A percentile compares a stretch with the other conserved stretches of the same genome.
Conservation (phyloP, 2,888 invertebrate genomes). For the Corythucha ciliata region DNA sequence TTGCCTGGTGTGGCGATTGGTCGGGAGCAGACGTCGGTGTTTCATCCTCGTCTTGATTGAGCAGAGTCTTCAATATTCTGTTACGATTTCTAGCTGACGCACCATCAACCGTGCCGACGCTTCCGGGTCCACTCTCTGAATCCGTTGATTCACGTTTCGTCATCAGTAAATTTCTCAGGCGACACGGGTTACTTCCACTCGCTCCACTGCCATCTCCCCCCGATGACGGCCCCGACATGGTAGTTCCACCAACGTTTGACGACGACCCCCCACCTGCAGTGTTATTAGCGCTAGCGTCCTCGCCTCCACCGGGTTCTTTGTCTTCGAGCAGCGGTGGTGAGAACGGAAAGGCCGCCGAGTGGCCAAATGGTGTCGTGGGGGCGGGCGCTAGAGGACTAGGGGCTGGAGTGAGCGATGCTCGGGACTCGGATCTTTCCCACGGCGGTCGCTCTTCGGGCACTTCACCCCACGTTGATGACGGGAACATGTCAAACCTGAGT, state of each 20-base stretch:
- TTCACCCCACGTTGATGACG: constrained; percentile 36
- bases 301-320: constrained; percentile 25
- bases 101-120: constrained; percentile 13
- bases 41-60: constrained; percentile 58
- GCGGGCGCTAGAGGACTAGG: constrained; percentile 44
- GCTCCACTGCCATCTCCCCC: constrained; percentile 8
- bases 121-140: constrained; percentile 30
- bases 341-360: constrained; percentile 41
- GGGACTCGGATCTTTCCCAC: constrained; percentile 50
- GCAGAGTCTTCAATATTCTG: constrained; percentile 49
- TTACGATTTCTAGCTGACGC: constrained; percentile 41
- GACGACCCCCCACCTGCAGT: too few species aligned
- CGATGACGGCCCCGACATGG: constrained; percentile 1
- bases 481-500: constrained; percentile 58
- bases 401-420: constrained; percentile 48
- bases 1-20: constrained; percentile 22
- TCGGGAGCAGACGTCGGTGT: constrained; percentile 35
- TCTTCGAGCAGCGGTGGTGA: constrained; percentile 48
- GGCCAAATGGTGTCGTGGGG: constrained; percentile 39
- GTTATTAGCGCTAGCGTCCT: too few species aligned
- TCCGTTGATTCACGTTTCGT: constrained; percentile 36
- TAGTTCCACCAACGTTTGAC: too few species aligned
- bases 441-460: constrained; percentile 30
- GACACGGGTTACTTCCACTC: constrained; percentile 42
- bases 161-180: constrained; percentile 52